Percentiles rank a stretch among this genome's conserved stretches.
phyloP scores from a whole-genome alignment of 2,113 vertebrate genomes.

The Larimichthys crocea region DNA sequence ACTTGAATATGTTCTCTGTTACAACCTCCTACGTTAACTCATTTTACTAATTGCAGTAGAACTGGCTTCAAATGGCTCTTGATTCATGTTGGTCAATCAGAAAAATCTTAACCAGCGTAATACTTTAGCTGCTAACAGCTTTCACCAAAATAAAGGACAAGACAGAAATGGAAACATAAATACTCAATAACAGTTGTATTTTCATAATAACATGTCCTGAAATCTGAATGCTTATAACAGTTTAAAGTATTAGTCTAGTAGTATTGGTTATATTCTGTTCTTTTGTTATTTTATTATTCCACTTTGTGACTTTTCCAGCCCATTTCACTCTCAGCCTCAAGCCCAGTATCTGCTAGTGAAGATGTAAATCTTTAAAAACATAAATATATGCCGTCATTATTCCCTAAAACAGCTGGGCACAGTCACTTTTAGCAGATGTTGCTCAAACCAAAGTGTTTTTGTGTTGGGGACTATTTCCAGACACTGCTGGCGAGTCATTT shows the following conservation, averaged over 20 bases:
- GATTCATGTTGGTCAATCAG: not conserved
- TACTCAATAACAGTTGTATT: not conserved
- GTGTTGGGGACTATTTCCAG: not conserved
- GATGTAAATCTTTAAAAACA: not conserved
- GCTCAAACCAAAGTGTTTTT: not conserved
- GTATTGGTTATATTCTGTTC: not conserved
- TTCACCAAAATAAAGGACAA: constrained; percentile 10
- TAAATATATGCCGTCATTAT: not conserved
- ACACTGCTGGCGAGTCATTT: not conserved
- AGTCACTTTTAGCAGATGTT: constrained; percentile 1
- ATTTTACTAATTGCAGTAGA: constrained; percentile 29
- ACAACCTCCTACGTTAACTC: constrained; percentile 1
- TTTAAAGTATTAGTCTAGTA: not conserved
- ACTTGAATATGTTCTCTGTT: constrained; percentile 2
- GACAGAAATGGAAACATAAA: constrained; percentile 5
- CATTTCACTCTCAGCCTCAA: not conserved
- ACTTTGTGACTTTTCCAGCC: not conserved
- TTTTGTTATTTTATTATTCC: not conserved
- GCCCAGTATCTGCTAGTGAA: not conserved
- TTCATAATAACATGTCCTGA: not conserved
- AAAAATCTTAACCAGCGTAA: not conserved
- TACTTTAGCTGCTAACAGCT: not conserved
- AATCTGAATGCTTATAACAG: not conserved
- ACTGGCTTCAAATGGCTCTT: constrained; percentile 21
- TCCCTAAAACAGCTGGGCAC: not conserved